Percentiles rank a stretch among this genome's conserved stretches.
Evolutionary conservation across 2,797 vertebrate species (phyloP).

Genomic region (Sciurus vulgaris): DNA sequence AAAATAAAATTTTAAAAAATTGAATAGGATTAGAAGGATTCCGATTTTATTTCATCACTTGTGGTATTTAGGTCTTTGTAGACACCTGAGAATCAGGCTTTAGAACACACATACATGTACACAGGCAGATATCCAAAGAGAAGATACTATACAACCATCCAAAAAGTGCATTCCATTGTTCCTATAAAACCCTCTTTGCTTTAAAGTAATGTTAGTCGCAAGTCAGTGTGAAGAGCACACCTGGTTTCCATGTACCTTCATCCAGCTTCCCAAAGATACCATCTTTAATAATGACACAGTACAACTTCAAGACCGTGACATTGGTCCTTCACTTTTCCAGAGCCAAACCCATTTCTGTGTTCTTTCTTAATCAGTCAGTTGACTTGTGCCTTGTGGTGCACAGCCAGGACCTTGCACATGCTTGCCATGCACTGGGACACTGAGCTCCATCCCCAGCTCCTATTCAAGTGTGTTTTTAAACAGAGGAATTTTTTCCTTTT

Average conservation of each 20-base stretch:
- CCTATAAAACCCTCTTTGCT: background rate
- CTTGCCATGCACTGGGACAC: background rate
- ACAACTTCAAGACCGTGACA: background rate
- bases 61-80: background rate
- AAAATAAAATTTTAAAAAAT: no score
- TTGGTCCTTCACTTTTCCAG: background rate
- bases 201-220: background rate
- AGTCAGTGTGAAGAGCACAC: background rate
- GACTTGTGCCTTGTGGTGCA: no score
- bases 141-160: background rate
- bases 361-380: no score
- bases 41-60: constrained; percentile 33
- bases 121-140: background rate
- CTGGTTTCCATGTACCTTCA: background rate
- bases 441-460: no score
- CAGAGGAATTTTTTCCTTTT: background rate
- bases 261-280: background rate
- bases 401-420: no score
- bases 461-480: background rate
- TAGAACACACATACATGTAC: background rate
- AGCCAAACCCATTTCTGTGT: background rate
- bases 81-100: background rate
- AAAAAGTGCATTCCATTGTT: background rate
- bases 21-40: background rate
- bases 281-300: background rate